Base-by-base conservation (phyloP, 2,113 vertebrate species). In the Acanthochromis polyacanthus region DNA sequence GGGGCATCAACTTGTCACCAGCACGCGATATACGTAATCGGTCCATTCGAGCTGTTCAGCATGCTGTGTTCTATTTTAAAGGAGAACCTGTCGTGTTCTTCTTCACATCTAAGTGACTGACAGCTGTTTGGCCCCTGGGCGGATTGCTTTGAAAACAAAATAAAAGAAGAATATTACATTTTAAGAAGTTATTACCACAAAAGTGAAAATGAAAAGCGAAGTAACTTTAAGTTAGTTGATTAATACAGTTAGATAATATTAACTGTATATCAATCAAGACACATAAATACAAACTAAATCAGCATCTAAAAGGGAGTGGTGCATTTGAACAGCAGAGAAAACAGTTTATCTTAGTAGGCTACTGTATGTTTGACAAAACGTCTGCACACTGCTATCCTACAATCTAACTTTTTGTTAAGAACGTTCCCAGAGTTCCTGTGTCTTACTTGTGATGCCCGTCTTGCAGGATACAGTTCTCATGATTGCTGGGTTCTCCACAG, bases 401-500 rank as follows among this genome's bases (percentile, higher is more conserved):
- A 59, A 30, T 22, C 7, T 19, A 57, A 0, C 7, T 43, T n/a
- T 55, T 4, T 56, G 4, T 43, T 56, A 22, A 19, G 16, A 25
- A 17, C 38, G 10, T 22, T 17, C 4, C 25, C 0, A 32, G 43
- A 45, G 9, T 16, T 45, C n/a, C 4, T 50, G n/a, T 38, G 23
- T 67, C 95, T 79, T 94, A 98, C 98, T 80, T 82, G 95, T 95
- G 82, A 97, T 95, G 75, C 95, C 92, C 0, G 97, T 97, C 2
- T 0, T 6, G 67, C 96, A 97, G 0, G 0, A 0, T 0, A 0
- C 0, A 19, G 0, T 19, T 19, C 5, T 51, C 0, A 1, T 93
- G 16, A 1, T 0, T 2, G 30, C 96, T 96, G 9, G 2, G 25
- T 51, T 3, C 10, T 19, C 63, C 85, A 83, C 88, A 95, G 81